Conservation (phyloP, 2,888 invertebrate genomes). For the Melanotus villosus region DNA sequence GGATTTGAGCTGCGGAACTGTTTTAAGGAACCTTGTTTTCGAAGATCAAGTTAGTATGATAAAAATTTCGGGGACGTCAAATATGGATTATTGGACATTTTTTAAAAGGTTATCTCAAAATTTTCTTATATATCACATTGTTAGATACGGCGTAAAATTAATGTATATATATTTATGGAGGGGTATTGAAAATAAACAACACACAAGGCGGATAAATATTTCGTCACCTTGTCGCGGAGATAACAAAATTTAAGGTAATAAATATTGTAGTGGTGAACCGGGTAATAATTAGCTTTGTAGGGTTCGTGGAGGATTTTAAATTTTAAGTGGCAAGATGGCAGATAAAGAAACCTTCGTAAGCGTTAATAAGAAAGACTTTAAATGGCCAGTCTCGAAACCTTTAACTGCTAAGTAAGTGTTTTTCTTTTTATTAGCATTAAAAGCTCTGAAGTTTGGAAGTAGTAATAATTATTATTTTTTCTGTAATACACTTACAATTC, state of each 20-base stretch:
- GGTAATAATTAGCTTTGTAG: neutral
- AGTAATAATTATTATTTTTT: neutral
- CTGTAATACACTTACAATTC: no score
- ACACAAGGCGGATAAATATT: neutral
- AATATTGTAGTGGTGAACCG: neutral
- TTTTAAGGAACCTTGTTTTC: no score
- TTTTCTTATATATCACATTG: constrained; percentile 57
- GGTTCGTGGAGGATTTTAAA: neutral
- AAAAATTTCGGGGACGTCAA: constrained; percentile 19
- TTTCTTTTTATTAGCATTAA: neutral
- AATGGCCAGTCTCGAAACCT: constrained; percentile 75
- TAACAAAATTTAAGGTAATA: neutral
- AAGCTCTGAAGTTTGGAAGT: neutral
- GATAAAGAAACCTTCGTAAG: constrained; percentile 69
- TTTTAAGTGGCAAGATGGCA: constrained; percentile 23
- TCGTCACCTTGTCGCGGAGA: neutral
- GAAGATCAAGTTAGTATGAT: no score
- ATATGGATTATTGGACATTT: constrained; percentile 58
- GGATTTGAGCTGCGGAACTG: no score
- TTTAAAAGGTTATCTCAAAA: constrained; percentile 62
- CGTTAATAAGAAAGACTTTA: constrained; percentile 70
- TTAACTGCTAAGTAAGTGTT: constrained; percentile 71
- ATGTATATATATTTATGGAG: constrained; percentile 21
- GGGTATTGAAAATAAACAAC: neutral
- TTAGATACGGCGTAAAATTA: constrained; percentile 47